Conservation (phyloP, 2,113 vertebrate genomes). For the Procavia capensis region DNA sequence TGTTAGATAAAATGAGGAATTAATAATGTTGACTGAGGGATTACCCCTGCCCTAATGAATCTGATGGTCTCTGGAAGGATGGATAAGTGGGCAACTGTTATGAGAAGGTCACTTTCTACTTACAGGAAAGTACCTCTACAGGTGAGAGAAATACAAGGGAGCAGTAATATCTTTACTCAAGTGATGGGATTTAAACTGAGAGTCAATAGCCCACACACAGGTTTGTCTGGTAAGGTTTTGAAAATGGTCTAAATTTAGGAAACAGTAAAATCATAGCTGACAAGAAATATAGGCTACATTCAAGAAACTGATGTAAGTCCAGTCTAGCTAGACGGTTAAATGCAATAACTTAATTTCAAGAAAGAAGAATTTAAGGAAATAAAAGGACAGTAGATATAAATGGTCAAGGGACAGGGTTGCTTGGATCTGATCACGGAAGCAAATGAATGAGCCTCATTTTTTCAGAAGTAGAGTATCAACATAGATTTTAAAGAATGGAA, state of each 20-base stretch:
- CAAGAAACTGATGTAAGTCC: background rate
- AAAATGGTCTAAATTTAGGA: background rate
- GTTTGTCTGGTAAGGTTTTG: background rate
- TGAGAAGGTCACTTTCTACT: background rate
- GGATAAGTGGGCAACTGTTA: background rate
- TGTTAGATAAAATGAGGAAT: background rate
- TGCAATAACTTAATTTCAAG: background rate
- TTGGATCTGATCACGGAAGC: background rate
- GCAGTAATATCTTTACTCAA: background rate
- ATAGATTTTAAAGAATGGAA: background rate
- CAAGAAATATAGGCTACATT: background rate
- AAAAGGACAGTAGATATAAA: too few relatives aligned
- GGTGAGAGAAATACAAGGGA: background rate
- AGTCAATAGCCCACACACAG: background rate
- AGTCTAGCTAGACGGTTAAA: background rate
- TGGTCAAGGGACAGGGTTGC: fast-evolving
- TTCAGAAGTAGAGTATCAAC: background rate
- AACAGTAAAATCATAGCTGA: background rate
- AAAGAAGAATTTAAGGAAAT: too few relatives aligned
- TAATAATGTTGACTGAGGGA: background rate
- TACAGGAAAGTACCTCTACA: background rate
- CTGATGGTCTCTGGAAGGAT: background rate
- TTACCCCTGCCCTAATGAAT: background rate
- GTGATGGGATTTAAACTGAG: background rate
- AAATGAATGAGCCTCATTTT: background rate